Conservation (phyloP, 2,113 vertebrate genomes). For the Climacteris rufus region DNA sequence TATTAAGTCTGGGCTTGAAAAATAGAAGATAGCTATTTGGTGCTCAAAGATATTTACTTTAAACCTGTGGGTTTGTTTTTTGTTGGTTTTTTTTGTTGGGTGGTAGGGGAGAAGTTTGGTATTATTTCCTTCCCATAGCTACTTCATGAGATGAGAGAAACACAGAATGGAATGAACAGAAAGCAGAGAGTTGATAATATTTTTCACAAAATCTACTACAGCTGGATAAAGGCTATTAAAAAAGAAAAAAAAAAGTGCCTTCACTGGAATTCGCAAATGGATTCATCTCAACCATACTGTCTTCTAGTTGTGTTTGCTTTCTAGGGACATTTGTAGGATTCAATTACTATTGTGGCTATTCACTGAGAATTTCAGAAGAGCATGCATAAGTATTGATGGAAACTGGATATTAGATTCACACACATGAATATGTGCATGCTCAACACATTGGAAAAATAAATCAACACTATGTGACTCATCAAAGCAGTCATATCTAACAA, state of each 20-base stretch:
- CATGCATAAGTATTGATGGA: not conserved
- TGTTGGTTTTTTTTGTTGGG: too few relatives aligned
- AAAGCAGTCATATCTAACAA: slow-evolving; percentile 33
- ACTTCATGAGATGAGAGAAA: not conserved
- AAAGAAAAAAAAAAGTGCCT: not conserved
- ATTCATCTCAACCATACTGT: not conserved
- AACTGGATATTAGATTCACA: slow-evolving; percentile 12
- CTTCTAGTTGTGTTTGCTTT: not conserved
- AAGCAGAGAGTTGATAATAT: not conserved
- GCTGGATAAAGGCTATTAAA: not conserved
- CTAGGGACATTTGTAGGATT: not conserved
- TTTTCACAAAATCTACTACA: not conserved
- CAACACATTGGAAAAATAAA: slow-evolving; percentile 42
- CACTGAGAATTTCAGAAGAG: not conserved
- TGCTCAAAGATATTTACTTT: slow-evolving; percentile 10
- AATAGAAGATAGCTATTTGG: not conserved
- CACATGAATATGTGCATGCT: not conserved
- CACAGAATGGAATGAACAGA: not conserved
- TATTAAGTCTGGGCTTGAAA: slow-evolving; percentile 35
- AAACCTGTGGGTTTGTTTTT: not conserved
- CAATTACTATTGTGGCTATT: not conserved
- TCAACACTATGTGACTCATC: slow-evolving; percentile 37
- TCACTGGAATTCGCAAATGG: not conserved
- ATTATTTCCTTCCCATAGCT: not conserved
- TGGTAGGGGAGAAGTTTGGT: not conserved